Percentiles rank a stretch among this genome's conserved stretches.
Evolutionary conservation across 2,113 vertebrate species (phyloP).

Genomic region (Eulacestoma nigropectus): DNA sequence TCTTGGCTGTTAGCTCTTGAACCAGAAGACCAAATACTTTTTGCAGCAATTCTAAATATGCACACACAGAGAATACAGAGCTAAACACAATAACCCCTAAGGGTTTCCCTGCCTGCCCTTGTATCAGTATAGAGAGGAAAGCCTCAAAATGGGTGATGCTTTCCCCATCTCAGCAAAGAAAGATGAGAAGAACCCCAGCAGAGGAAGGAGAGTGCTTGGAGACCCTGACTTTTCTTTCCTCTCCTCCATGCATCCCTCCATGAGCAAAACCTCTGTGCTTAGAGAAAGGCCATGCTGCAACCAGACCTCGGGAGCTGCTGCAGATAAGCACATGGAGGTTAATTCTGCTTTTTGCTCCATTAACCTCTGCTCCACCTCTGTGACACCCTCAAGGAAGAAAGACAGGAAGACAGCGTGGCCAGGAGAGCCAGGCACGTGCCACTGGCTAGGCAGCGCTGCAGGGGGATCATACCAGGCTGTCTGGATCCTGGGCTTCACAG

Average conservation of each 20-base stretch:
- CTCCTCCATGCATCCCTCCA: neutral
- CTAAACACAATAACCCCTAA: neutral
- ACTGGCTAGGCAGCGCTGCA: neutral
- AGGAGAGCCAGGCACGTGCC: neutral
- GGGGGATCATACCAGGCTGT: neutral
- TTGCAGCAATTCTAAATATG: neutral
- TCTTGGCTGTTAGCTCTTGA: neutral
- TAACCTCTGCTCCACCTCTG: slow-evolving; percentile 17
- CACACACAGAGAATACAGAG: neutral
- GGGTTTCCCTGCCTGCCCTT: neutral
- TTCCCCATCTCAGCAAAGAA: neutral
- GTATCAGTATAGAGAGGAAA: neutral
- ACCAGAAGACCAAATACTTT: neutral
- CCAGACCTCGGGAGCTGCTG: neutral
- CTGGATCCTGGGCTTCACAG: neutral
- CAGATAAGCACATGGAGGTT: neutral
- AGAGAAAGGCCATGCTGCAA: neutral
- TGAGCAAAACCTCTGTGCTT: accelerated
- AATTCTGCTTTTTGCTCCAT: slow-evolving; percentile 25
- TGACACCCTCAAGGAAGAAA: neutral
- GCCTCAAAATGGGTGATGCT: neutral
- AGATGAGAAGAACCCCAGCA: neutral
- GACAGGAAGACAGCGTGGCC: accelerated
- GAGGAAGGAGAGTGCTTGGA: neutral
- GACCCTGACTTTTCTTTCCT: neutral